Conservation (phyloP, 2,797 vertebrate species). For the Lagocephalus sceleratus region DNA sequence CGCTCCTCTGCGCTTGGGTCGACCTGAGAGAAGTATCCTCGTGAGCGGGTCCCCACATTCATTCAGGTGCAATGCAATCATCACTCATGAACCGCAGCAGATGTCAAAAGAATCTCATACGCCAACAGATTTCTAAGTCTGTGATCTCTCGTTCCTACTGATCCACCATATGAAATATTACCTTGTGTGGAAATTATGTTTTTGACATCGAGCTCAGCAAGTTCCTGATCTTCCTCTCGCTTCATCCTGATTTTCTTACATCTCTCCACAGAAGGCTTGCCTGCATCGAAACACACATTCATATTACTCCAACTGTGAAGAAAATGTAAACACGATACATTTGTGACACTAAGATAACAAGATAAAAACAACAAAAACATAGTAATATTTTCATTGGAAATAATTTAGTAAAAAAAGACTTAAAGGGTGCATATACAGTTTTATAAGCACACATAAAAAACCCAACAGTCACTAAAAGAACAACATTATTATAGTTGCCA, state of each 20-base stretch:
- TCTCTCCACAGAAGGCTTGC: constrained; percentile 79
- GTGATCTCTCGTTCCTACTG: neutral
- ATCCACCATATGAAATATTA: constrained; percentile 36
- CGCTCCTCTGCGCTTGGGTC: constrained; percentile 72
- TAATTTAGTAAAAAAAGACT: too few species aligned
- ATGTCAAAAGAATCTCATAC: too few species aligned
- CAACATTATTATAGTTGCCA: too few species aligned
- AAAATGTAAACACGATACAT: too few species aligned
- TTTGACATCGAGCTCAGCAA: constrained; percentile 81
- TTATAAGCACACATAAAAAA: too few species aligned
- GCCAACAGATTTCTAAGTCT: too few species aligned
- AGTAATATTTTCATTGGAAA: neutral
- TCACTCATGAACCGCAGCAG: neutral
- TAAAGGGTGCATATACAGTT: too few species aligned
- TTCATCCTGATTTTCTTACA: constrained; percentile 77
- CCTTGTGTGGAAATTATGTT: constrained; percentile 86
- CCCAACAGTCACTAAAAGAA: too few species aligned
- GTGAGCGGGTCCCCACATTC: neutral
- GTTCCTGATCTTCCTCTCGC: constrained; percentile 80
- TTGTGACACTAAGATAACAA: too few species aligned
- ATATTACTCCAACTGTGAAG: too few species aligned
- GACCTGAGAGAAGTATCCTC: constrained; percentile 66
- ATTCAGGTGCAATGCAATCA: too few species aligned
- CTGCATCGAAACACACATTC: constrained; percentile 48
- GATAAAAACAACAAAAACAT: too few species aligned